Evolutionary conservation across 2,888 invertebrate genomes (phyloP), one percentile per base, ranked within the genome.

Genomic region (Cryptocephalus primarius): DNA sequence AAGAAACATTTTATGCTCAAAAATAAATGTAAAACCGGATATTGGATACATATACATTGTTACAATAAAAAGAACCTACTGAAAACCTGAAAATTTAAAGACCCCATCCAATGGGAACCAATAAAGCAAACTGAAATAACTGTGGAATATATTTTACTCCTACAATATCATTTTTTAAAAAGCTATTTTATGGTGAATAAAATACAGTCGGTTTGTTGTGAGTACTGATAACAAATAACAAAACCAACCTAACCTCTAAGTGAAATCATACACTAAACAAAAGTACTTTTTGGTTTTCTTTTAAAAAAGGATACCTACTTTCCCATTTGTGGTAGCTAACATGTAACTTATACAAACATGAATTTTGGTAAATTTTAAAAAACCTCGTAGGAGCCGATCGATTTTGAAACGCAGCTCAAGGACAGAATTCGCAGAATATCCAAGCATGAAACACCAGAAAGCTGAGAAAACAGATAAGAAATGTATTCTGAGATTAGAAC

Each of bases 251-350:
- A 22, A 22, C 22, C 22, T 22, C 22, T 22, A 22, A 22, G 6
- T 22, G 22, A 22, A 22, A 22, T 22, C 6, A 22, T 4, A 2
- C 22, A 22, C 2, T 22, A 6, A 22, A 22, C 22, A 22, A 22
- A n/a, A n/a, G n/a, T n/a, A 22, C 22, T 22, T 22, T 36, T 36
- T 36, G 36, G 2, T 36, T 45, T 47, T 42, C 48, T 48, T 52
- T 49, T 48, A n/a, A 46, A 67, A 69, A 69, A 69, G 69, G 68
- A 69, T 68, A 69, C 69, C 69, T 68, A 68, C 68, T 66, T 68
- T 56, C 66, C 67, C 68, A 67, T 67, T 36, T 11, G 36, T 36
- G 22, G 22, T 22, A 22, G 6, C 22, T 22, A 22, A 22, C 22
- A 22, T 22, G 22, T 22, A 22, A 22, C 22, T 22, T 22, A 22